Percentiles rank a stretch among this genome's conserved stretches.
These are phyloP conservation scores for Ceramica pisi DNA, from an alignment of 2,888 invertebrate genomes.

Conservation along the genomic window DNA sequence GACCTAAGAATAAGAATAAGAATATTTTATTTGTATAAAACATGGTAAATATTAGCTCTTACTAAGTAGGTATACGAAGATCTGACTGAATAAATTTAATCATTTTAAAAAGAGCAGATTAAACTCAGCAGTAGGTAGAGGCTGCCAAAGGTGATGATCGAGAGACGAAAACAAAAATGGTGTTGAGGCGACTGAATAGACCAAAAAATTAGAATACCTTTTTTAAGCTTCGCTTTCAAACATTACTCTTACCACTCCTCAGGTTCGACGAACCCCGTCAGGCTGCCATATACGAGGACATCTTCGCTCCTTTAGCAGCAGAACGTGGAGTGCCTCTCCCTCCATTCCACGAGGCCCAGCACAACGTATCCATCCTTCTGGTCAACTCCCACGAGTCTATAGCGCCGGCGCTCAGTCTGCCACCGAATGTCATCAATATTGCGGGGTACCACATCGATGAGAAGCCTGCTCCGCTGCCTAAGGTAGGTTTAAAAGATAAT, in stretches of 20 bases:
- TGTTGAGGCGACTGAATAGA: no score
- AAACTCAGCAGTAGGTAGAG: no score
- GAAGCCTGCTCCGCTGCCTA: slow-evolving; percentile 71
- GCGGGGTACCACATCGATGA: slow-evolving; percentile 81
- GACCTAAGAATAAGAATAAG: no score
- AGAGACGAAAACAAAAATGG: no score
- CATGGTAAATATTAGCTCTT: no score
- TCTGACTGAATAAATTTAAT: no score
- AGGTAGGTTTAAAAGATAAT: slow-evolving; percentile 71
- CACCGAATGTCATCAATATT: slow-evolving; percentile 78
- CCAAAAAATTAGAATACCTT: no score
- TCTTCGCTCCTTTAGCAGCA: not conserved
- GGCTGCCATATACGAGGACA: not conserved
- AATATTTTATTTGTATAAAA: no score
- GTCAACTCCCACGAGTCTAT: slow-evolving; percentile 78
- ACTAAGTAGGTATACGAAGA: no score
- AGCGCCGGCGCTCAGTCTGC: slow-evolving; percentile 68
- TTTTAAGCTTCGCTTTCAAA: not conserved
- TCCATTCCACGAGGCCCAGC: slow-evolving; percentile 65
- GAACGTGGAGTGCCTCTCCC: slow-evolving; percentile 54
- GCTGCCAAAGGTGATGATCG: no score
- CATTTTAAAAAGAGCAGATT: no score
- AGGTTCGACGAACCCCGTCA: slow-evolving; percentile 1
- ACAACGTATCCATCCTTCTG: slow-evolving; percentile 76
- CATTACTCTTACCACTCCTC: not conserved